phyloP scores from a whole-genome alignment of 2,797 vertebrate genomes.

The Megalops cyprinoides region DNA sequence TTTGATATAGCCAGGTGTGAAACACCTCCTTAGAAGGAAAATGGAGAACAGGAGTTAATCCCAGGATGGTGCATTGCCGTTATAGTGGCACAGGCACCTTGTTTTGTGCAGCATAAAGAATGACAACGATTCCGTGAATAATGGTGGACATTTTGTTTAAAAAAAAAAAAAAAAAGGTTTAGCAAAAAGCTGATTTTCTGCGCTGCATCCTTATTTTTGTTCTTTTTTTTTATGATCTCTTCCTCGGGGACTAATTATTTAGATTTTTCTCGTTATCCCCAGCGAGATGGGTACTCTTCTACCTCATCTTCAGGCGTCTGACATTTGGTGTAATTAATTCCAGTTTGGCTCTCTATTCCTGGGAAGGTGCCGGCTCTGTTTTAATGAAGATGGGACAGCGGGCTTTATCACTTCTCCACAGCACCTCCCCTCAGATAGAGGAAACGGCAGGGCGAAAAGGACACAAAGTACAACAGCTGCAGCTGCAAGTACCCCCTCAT shows the following conservation, averaged over 20 bases:
- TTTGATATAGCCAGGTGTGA: too few species aligned
- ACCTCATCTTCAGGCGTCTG: conserved; percentile 65
- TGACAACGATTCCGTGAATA: conserved; percentile 16
- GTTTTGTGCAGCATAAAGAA: conserved; percentile 28
- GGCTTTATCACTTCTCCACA: conserved; percentile 50
- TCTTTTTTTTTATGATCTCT: conserved; percentile 51
- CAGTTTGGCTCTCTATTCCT: conserved; percentile 70
- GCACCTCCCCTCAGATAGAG: conserved; percentile 50
- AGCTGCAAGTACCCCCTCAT: not conserved
- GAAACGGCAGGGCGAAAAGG: conserved; percentile 37
- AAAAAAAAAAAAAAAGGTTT: conserved; percentile 25
- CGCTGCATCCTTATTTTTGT: conserved; percentile 19
- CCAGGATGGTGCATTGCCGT: not conserved
- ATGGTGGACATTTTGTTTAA: conserved; percentile 35
- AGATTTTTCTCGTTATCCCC: conserved; percentile 57
- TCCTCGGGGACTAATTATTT: conserved; percentile 66
- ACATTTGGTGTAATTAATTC: conserved; percentile 74
- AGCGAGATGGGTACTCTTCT: conserved; percentile 60
- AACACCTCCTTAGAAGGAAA: conserved; percentile 1
- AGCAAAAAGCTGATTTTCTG: conserved; percentile 38
- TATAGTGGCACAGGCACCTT: not conserved
- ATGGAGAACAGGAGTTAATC: not conserved
- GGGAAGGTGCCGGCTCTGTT: conserved; percentile 44
- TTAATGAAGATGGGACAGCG: conserved; percentile 51
- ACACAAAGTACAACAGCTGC: not conserved